Conservation (phyloP, 2,113 vertebrate species). For the Myrmecobius fasciatus region DNA sequence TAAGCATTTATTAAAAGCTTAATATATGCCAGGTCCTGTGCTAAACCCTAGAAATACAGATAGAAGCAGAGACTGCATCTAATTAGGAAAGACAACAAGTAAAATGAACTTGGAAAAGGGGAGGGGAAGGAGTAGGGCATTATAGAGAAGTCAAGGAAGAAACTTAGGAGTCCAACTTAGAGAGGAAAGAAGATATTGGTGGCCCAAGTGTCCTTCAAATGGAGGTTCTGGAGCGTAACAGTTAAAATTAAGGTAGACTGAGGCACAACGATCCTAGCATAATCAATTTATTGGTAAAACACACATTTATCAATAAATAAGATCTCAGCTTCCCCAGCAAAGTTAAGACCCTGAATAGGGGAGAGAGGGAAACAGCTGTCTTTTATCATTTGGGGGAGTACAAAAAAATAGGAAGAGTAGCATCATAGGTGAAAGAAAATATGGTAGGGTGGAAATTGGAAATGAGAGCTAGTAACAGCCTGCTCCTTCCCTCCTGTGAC, state of each 20-base stretch:
- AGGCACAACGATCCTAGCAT: not conserved
- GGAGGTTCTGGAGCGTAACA: not conserved
- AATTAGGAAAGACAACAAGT: not conserved
- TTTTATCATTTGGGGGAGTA: not conserved
- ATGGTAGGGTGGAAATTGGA: not conserved
- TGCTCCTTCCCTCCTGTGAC: not conserved
- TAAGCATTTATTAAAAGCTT: not conserved
- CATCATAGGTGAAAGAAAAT: not conserved
- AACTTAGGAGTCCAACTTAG: not conserved
- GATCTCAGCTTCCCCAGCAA: not conserved
- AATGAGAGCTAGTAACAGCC: not conserved
- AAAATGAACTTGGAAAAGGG: not conserved
- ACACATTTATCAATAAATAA: not conserved
- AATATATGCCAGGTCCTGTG: not conserved
- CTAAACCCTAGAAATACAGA: not conserved
- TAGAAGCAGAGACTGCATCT: not conserved
- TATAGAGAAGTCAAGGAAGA: not conserved
- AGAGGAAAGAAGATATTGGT: not conserved
- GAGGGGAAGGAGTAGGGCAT: not conserved
- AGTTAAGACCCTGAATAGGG: not conserved
- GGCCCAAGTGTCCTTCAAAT: not conserved
- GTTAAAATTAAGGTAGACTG: not conserved
- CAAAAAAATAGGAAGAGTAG: not conserved
- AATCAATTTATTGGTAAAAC: not conserved
- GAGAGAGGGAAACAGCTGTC: not conserved